A percentile compares a stretch with the other conserved stretches of the same genome.
Evolutionary conservation across 1,140 invertebrate species (phyloP).

Genomic region (Pentalonia nigronervosa): DNA sequence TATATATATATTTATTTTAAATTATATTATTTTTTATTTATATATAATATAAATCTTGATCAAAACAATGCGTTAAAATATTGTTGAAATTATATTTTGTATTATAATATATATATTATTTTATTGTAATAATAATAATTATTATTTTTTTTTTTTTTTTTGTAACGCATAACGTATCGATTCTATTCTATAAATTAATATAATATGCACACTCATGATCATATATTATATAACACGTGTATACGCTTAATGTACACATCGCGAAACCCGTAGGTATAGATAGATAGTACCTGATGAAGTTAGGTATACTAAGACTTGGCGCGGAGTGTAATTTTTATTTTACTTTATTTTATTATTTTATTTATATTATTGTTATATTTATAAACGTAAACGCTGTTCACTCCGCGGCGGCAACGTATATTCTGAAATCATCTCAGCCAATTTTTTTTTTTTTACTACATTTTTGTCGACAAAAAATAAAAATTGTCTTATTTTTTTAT

Average conservation of each 20-base stretch:
- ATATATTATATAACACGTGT: not conserved
- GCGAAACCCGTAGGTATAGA: not conserved
- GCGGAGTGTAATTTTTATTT: not conserved
- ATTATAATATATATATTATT: not conserved
- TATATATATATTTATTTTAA: slow-evolving; percentile 28
- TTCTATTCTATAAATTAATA: not conserved
- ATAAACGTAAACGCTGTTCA: not conserved
- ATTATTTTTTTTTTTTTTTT: not conserved
- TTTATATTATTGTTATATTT: slow-evolving; percentile 7
- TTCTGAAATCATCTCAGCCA: not conserved
- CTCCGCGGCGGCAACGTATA: not conserved
- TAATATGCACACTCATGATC: not conserved
- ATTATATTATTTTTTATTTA: slow-evolving; percentile 17
- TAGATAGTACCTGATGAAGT: too few species aligned
- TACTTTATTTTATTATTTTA: not conserved
- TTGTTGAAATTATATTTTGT: not conserved
- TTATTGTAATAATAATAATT: too few species aligned
- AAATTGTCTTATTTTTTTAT: not conserved
- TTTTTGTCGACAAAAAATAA: not conserved
- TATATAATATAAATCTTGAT: not conserved
- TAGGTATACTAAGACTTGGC: not conserved
- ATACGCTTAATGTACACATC: not conserved
- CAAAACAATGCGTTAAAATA: not conserved
- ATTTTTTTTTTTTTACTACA: not conserved
- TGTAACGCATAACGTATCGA: not conserved